phyloP scores from a whole-genome alignment of 2,888 invertebrate species.

The Cataglyphis albicans region DNA sequence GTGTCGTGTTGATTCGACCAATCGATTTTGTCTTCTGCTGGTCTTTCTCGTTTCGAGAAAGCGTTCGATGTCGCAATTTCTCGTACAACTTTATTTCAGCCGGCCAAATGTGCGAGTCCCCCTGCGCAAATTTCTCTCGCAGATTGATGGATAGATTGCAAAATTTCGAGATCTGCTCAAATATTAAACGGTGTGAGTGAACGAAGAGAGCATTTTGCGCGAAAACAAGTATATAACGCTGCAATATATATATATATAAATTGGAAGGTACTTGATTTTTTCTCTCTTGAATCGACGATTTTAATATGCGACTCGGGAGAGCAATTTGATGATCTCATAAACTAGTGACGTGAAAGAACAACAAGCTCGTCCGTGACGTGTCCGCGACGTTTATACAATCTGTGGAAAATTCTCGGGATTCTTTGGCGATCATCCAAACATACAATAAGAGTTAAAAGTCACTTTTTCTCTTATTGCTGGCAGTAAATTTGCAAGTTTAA shows the following conservation, averaged over 20 bases:
- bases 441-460: constrained; percentile 68
- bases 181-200: not conserved
- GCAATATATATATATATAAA: constrained; percentile 1
- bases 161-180: not conserved
- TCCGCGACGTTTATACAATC: constrained; percentile 57
- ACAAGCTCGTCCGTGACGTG: constrained; percentile 51
- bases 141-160: not conserved
- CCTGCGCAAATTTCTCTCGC: not conserved
- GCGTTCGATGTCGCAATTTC: constrained; percentile 19
- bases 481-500: constrained; percentile 65
- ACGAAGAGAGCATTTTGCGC: not conserved
- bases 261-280: not conserved
- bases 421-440: constrained; percentile 70
- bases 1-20: constrained; percentile 12
- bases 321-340: constrained; percentile 30
- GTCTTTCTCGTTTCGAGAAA: constrained; percentile 32
- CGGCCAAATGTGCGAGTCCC: not conserved
- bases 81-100: not conserved
- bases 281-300: not conserved
- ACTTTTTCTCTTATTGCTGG: constrained; percentile 61
- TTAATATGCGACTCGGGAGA: constrained; percentile 21
- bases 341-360: constrained; percentile 40
- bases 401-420: constrained; percentile 69
- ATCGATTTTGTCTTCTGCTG: not conserved
- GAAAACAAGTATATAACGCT: not conserved